Percentiles rank a stretch among this genome's conserved stretches.
phyloP scores from a whole-genome alignment of 1,140 invertebrate species.

The Kradibia gibbosae region DNA sequence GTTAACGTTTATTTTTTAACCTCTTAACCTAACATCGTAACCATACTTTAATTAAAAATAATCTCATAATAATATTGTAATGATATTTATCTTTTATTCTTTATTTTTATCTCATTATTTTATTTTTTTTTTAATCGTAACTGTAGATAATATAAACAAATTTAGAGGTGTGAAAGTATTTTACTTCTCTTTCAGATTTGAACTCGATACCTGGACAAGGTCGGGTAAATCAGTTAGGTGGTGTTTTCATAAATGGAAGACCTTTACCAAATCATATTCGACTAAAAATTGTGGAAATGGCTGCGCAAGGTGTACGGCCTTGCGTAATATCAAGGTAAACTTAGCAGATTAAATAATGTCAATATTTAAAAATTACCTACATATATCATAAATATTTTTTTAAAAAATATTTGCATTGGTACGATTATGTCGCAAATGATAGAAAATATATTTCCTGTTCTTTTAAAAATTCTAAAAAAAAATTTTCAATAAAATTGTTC shows the following conservation, averaged over 20 bases:
- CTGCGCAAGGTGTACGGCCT: conserved; percentile 83
- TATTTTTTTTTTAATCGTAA: no score
- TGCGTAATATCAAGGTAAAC: conserved; percentile 82
- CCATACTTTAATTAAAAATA: no score
- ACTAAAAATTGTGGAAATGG: conserved; percentile 87
- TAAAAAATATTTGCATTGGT: no score
- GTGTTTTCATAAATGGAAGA: conserved; percentile 88
- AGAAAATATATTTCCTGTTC: no score
- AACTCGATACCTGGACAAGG: conserved; percentile 80
- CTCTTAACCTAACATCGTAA: no score
- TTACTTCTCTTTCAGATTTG: conserved; percentile 59
- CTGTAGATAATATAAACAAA: background rate
- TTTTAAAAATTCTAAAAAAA: no score
- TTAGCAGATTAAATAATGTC: background rate
- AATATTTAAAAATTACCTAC: background rate
- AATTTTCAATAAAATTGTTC: background rate
- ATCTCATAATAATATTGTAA: background rate
- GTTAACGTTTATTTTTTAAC: no score
- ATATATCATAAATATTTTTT: background rate
- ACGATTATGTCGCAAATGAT: background rate
- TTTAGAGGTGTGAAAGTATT: background rate
- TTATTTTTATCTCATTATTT: no score
- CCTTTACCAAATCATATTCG: conserved; percentile 86
- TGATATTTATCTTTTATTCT: no score
- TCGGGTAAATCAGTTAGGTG: conserved; percentile 88